Base-by-base conservation (phyloP, 2,113 vertebrate species). In the Eretmochelys imbricata region DNA sequence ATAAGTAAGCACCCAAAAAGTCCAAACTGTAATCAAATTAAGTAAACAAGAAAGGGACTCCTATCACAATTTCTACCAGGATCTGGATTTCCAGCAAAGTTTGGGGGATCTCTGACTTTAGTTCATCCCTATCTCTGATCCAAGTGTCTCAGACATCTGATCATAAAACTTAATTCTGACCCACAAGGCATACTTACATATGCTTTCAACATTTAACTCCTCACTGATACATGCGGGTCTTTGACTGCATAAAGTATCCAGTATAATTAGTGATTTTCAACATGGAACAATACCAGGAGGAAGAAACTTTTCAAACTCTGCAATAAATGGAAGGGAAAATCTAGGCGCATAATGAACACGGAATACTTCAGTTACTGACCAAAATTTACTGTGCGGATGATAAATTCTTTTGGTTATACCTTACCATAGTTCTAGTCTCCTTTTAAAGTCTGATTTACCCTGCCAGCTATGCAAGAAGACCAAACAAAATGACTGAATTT, bases 201-300 rank as follows among this genome's bases (percentile, higher is more conserved):
- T 42, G 38, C 69, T 75, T 42, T 42, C n/a, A 24, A 24, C 38
- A 75, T 75, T 42, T 75, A 75, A 42, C n/a, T 42, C n/a, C 20
- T 72, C n/a, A 72, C 19, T 55, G 10, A 83, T 87, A 80, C 42
- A 51, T 5, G 42, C 42, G 5, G n/a, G 8, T 46, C 55, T 38
- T 12, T 69, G 35, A 65, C 46, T 87, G n/a, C 35, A n/a, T 9
- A 53, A 82, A 90, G 78, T 9, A 54, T 80, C 53, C 4, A 0
- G 0, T 5, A 6, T 62, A 92, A 81, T 35, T 25, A 25, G 22
- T 29, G 22, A 48, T 57, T 50, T 17, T 22, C 29, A 65, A 20
- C 10, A 20, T 6, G 83, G 65, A 76, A 46, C 11, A 76, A 0
- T 1, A 46, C 7, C 7, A 8, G 46, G 29, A 9, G 5, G n/a